Evolutionary conservation across 2,888 invertebrate genomes (phyloP).

Genomic region (Drosophila sordidapex): DNA sequence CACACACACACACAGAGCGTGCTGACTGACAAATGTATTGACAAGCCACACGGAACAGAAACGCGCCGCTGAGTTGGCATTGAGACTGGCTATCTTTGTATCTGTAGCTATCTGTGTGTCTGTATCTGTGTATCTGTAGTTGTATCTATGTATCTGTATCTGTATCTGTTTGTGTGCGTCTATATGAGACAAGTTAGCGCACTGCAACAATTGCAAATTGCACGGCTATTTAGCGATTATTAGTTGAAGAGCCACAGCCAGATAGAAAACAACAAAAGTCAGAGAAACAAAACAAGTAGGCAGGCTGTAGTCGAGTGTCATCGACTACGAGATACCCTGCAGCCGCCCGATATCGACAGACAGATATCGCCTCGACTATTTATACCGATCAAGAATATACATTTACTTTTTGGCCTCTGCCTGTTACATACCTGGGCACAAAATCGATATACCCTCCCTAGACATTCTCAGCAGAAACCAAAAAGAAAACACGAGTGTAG

Average conservation of each 20-base stretch:
- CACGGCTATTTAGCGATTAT: constrained; percentile 70
- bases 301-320: background rate
- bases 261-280: constrained; percentile 20
- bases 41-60: constrained; percentile 78
- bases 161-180: constrained; percentile 17
- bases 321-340: background rate
- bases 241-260: constrained; percentile 50
- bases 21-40: constrained; percentile 71
- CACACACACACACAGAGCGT: constrained; percentile 12
- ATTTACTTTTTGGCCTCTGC: background rate
- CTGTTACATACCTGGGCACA: background rate
- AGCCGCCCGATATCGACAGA: background rate
- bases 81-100: constrained; percentile 53
- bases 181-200: constrained; percentile 38
- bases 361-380: too few species aligned
- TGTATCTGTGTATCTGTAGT: constrained; percentile 18
- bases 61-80: constrained; percentile 76
- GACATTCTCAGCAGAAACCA: constrained; percentile 1
- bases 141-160: constrained; percentile 28
- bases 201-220: constrained; percentile 70
- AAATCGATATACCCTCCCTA: background rate
- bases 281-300: constrained; percentile 14
- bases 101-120: constrained; percentile 24
- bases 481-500: constrained; percentile 43
- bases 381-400: background rate